phyloP scores from a whole-genome alignment of 2,888 invertebrate species.

The Dromius quadrimaculatus region DNA sequence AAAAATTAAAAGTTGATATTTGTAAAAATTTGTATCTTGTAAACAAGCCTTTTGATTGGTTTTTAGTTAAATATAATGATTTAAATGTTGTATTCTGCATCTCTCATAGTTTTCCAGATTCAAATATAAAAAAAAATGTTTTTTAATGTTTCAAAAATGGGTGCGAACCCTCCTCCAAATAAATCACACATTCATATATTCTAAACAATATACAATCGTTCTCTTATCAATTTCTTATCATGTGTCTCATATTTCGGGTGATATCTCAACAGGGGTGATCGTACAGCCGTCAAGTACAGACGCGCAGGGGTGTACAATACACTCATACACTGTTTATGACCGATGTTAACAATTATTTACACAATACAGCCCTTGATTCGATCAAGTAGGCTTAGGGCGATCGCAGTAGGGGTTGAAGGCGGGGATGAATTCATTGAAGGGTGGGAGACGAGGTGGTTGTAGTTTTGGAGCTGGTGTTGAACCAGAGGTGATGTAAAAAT shows the following conservation, averaged over 20 bases:
- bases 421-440: neutral
- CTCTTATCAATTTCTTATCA: neutral
- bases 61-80: no score
- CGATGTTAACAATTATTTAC: conserved; percentile 13
- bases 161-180: no score
- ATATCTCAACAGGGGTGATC: neutral
- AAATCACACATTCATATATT: no score
- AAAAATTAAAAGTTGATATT: no score
- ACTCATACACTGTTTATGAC: conserved; percentile 1
- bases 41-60: no score
- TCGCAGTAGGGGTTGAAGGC: neutral
- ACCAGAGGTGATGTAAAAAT: neutral
- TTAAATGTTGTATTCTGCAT: no score
- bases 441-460: neutral
- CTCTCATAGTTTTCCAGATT: no score
- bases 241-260: neutral
- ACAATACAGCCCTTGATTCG: neutral
- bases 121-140: no score
- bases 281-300: neutral
- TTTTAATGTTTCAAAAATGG: no score
- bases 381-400: neutral
- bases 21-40: no score
- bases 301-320: neutral
- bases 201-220: neutral
- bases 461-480: neutral